A percentile compares a stretch with the other conserved stretches of the same genome.
These are phyloP conservation scores for Melieria crassipennis DNA, from an alignment of 2,888 invertebrate species.

Conservation along the genomic window DNA sequence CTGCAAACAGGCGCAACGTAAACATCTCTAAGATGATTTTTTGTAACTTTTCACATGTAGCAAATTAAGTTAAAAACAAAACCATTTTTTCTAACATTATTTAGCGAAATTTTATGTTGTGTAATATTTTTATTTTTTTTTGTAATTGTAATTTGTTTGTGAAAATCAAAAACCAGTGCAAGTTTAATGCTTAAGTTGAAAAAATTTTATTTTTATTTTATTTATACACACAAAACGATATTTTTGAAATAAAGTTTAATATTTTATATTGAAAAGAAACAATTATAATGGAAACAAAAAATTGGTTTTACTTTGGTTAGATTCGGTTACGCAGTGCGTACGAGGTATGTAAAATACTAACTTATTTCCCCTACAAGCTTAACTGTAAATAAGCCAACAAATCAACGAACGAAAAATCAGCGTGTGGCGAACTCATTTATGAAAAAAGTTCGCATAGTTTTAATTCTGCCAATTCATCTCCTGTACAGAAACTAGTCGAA, in stretches of 20 bases:
- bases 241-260: slow-evolving; percentile 31
- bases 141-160: slow-evolving; percentile 27
- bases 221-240: slow-evolving; percentile 33
- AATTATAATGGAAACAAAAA: too few relatives aligned
- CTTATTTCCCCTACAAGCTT: too few relatives aligned
- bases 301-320: too few relatives aligned
- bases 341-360: too few relatives aligned
- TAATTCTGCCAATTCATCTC: too few relatives aligned
- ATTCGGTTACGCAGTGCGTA: too few relatives aligned
- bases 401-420: too few relatives aligned
- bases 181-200: slow-evolving; percentile 43
- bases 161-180: slow-evolving; percentile 43
- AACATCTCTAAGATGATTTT: slow-evolving; percentile 49
- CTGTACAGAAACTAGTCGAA: too few relatives aligned
- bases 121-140: slow-evolving; percentile 35
- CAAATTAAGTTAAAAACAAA: not conserved
- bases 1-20: not conserved
- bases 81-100: slow-evolving; percentile 37
- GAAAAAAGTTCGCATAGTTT: too few relatives aligned
- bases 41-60: slow-evolving; percentile 31
- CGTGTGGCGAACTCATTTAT: too few relatives aligned
- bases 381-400: too few relatives aligned
- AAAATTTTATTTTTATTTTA: slow-evolving; percentile 44
- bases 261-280: slow-evolving; percentile 25
- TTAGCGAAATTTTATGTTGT: slow-evolving; percentile 53